These are phyloP conservation scores for Herpailurus yagouaroundi DNA, from an alignment of 2,113 vertebrate species.

Conservation along the genomic window DNA sequence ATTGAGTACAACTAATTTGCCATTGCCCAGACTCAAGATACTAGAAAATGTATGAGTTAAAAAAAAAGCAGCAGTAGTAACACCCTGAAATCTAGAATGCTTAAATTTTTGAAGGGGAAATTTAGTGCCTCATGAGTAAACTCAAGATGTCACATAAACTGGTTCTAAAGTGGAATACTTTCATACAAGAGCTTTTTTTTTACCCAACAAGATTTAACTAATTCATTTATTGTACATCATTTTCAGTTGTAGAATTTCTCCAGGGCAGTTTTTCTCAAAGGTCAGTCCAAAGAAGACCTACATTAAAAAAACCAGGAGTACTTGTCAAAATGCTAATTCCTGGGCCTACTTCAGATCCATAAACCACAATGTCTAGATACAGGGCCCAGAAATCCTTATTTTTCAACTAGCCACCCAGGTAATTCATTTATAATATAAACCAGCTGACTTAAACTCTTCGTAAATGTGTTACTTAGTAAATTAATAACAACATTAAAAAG, in stretches of 20 bases:
- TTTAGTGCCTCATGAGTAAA: background rate
- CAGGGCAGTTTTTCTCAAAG: conserved; percentile 20
- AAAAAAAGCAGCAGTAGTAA: background rate
- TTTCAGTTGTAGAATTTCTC: background rate
- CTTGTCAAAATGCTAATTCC: conserved; percentile 23
- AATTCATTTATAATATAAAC: background rate
- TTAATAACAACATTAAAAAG: background rate
- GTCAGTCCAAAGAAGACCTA: background rate
- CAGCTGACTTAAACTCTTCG: background rate
- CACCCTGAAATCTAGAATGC: background rate
- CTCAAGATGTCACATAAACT: conserved; percentile 40
- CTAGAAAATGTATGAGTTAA: background rate
- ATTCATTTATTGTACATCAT: conserved; percentile 25
- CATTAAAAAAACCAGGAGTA: background rate
- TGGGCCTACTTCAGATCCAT: background rate
- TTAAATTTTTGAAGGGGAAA: conserved; percentile 28
- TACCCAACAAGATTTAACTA: background rate
- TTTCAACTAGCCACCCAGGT: background rate
- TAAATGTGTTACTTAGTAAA: background rate
- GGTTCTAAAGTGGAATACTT: background rate
- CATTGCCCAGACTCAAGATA: background rate
- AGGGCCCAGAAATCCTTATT: background rate
- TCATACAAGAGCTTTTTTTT: background rate
- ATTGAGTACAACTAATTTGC: background rate
- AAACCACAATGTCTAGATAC: background rate